Conservation (phyloP, 2,113 vertebrate genomes). For the Meles meles region DNA sequence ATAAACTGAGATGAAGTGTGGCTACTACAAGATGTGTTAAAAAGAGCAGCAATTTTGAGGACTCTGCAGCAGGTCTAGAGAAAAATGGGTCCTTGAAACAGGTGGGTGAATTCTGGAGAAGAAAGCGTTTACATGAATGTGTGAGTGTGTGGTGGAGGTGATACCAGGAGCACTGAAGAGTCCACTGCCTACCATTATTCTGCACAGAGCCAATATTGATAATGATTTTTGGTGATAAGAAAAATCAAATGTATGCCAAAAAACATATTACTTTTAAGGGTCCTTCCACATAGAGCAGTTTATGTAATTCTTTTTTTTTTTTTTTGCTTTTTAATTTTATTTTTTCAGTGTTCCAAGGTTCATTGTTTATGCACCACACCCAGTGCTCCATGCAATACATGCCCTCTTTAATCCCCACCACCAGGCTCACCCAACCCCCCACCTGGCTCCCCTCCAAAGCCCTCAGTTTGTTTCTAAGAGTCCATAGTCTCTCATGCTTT, state of each 20-base stretch:
- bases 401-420: no score
- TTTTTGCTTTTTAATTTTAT: no score
- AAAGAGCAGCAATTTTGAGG: neutral
- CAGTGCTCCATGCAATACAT: no score
- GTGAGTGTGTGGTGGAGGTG: neutral
- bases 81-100: neutral
- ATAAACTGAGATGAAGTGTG: neutral
- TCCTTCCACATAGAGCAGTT: neutral
- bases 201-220: neutral
- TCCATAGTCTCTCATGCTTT: no score
- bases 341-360: no score
- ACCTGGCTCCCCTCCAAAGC: no score
- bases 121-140: neutral
- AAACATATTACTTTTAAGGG: neutral
- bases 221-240: neutral
- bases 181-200: neutral
- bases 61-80: neutral
- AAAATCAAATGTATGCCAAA: neutral
- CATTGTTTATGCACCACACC: no score
- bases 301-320: neutral
- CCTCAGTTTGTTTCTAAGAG: no score
- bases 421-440: no score
- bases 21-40: neutral
- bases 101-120: neutral
- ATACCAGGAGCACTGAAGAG: neutral